Conservation (phyloP, 2,113 vertebrate species). For the Phyllopteryx taeniolatus region DNA sequence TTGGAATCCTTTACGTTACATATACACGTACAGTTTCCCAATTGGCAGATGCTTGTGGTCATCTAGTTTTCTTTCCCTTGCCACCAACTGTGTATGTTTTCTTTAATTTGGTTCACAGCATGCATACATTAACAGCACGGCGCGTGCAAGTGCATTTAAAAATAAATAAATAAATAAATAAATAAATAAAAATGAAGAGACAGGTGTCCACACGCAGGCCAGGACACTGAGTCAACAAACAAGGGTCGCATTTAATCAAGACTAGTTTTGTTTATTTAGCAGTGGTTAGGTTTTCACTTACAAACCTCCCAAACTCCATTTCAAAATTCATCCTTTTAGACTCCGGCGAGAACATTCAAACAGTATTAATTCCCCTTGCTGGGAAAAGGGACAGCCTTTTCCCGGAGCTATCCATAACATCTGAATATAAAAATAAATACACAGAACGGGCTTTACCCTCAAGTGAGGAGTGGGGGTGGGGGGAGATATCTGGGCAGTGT, state of each 20-base stretch:
- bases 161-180: constrained; percentile 1
- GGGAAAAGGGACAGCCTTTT: constrained; percentile 68
- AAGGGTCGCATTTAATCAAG: constrained; percentile 48
- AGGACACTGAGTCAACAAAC: constrained; percentile 48
- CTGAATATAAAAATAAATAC: constrained; percentile 76
- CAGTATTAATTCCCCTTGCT: constrained; percentile 70
- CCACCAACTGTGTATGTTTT: not conserved
- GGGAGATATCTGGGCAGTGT: constrained; percentile 51
- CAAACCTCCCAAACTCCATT: constrained; percentile 35
- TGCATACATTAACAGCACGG: not conserved
- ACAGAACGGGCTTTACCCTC: constrained; percentile 47
- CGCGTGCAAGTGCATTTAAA: constrained; percentile 14
- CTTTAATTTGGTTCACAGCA: not conserved
- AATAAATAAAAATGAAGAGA: constrained; percentile 15
- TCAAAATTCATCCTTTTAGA: constrained; percentile 51
- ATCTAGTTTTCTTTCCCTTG: not conserved
- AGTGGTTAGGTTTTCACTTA: constrained; percentile 51
- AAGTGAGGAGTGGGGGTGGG: constrained; percentile 26
- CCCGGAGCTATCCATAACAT: constrained; percentile 73
- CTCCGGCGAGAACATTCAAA: constrained; percentile 57
- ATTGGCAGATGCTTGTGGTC: not conserved
- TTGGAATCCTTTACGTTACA: not conserved
- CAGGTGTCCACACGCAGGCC: constrained; percentile 44
- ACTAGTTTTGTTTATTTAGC: constrained; percentile 54
- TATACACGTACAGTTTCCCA: not conserved